Evolutionary conservation across 2,888 invertebrate species (phyloP).

Genomic region (Malthinus seriepunctatus): DNA sequence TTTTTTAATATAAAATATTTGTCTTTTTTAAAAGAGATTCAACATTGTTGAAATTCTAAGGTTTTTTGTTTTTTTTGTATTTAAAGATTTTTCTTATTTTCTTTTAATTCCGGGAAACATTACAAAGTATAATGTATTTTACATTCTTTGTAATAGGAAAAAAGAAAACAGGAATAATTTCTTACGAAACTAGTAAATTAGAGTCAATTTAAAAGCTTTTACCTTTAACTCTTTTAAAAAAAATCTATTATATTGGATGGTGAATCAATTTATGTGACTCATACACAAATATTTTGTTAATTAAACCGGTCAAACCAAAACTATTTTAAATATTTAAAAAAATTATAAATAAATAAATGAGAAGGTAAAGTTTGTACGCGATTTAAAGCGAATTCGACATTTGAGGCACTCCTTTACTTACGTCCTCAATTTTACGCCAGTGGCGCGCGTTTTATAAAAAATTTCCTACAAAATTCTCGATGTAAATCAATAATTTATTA

Average conservation of each 20-base stretch:
- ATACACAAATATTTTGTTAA: too few relatives aligned
- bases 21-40: too few relatives aligned
- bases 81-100: neutral
- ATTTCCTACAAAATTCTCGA: neutral
- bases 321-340: neutral
- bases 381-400: slow-evolving; percentile 19
- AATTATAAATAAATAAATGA: neutral
- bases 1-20: too few relatives aligned
- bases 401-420: slow-evolving; percentile 23
- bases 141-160: slow-evolving; percentile 3
- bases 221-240: too few relatives aligned
- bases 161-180: too few relatives aligned
- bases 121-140: neutral
- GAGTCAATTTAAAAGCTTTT: too few relatives aligned
- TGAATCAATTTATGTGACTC: too few relatives aligned
- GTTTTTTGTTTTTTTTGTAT: neutral
- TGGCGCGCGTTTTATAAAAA: slow-evolving; percentile 12
- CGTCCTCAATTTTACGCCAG: slow-evolving; percentile 22
- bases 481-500: slow-evolving; percentile 2
- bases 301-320: neutral
- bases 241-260: too few relatives aligned
- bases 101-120: neutral
- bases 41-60: neutral
- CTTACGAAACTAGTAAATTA: too few relatives aligned
- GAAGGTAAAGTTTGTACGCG: neutral